Percentiles rank a stretch among this genome's conserved stretches.
phyloP scores from a whole-genome alignment of 2,113 vertebrate species.

The Periophthalmodon schlosseri region DNA sequence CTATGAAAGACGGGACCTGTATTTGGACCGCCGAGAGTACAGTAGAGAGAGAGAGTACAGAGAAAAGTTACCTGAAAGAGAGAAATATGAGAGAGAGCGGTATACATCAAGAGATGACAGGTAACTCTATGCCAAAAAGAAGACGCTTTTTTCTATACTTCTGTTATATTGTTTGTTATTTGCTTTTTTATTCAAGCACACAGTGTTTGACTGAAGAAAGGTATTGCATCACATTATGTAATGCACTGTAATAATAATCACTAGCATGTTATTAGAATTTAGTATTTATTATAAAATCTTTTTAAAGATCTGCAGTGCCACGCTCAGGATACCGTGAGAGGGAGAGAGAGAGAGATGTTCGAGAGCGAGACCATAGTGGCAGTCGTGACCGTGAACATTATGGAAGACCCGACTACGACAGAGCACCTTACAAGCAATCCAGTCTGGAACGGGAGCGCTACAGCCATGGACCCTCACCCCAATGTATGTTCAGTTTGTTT shows the following conservation, averaged over 20 bases:
- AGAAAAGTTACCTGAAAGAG: slow-evolving; percentile 84
- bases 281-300: slow-evolving; percentile 2
- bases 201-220: slow-evolving; percentile 67
- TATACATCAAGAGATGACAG: slow-evolving; percentile 87
- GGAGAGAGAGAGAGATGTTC: slow-evolving; percentile 70
- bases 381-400: slow-evolving; percentile 83
- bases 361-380: slow-evolving; percentile 67
- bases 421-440: slow-evolving; percentile 84
- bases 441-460: slow-evolving; percentile 87
- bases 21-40: slow-evolving; percentile 87
- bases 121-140: slow-evolving; percentile 62
- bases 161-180: slow-evolving; percentile 48
- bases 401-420: slow-evolving; percentile 86
- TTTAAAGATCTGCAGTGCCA: slow-evolving; percentile 68
- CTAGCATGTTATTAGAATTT: slow-evolving; percentile 9
- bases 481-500: slow-evolving; percentile 77
- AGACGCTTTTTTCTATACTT: slow-evolving; percentile 4
- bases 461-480: slow-evolving; percentile 83
- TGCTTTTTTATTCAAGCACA: slow-evolving; percentile 65
- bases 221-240: slow-evolving; percentile 56
- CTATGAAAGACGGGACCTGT: slow-evolving; percentile 88
- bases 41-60: slow-evolving; percentile 85
- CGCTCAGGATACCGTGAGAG: slow-evolving; percentile 84
- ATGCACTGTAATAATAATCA: slow-evolving; percentile 45
- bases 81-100: slow-evolving; percentile 89